These are phyloP conservation scores for Drosophila tani DNA, from an alignment of 1,140 invertebrate species.

Conservation along the genomic window DNA sequence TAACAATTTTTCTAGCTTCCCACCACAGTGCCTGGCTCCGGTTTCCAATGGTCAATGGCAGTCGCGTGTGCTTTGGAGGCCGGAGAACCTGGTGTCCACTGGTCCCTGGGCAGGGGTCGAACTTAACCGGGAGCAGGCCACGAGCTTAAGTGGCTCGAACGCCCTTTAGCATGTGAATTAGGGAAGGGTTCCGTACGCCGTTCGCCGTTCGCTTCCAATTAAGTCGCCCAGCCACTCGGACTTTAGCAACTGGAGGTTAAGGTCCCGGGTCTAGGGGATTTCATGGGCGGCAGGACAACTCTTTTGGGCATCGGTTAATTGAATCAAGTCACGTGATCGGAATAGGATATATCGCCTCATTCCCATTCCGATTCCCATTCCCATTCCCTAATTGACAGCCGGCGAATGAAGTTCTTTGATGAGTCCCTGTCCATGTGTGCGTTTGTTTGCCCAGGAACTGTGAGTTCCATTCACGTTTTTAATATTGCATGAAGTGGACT, in stretches of 20 bases:
- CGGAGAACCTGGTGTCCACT: neutral
- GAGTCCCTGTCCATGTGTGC: slow-evolving; percentile 26
- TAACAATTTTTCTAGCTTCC: fast-evolving
- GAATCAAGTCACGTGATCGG: slow-evolving; percentile 85
- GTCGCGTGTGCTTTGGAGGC: slow-evolving; percentile 41
- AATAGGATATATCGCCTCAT: slow-evolving; percentile 64
- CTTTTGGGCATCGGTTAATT: slow-evolving; percentile 79
- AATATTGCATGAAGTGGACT: slow-evolving; percentile 72
- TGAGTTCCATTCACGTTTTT: slow-evolving; percentile 57
- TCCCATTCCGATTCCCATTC: neutral
- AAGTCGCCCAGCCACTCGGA: slow-evolving; percentile 48
- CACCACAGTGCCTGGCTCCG: neutral
- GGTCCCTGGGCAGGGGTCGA: slow-evolving; percentile 11
- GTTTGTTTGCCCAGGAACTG: slow-evolving; percentile 22
- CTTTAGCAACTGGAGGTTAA: neutral
- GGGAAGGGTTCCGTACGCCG: slow-evolving; percentile 14
- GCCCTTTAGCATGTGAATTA: slow-evolving; percentile 77
- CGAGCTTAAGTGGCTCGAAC: slow-evolving; percentile 83
- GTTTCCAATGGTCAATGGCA: slow-evolving; percentile 31
- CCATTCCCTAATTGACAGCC: slow-evolving; percentile 55
- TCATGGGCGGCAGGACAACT: slow-evolving; percentile 39
- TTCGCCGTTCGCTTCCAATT: slow-evolving; percentile 55
- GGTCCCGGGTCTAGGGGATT: slow-evolving; percentile 1
- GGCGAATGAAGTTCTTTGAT: slow-evolving; percentile 47
- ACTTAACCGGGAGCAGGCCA: slow-evolving; percentile 43